phyloP scores from a whole-genome alignment of 1,140 invertebrate genomes.

The Propsilocerus akamusi region DNA sequence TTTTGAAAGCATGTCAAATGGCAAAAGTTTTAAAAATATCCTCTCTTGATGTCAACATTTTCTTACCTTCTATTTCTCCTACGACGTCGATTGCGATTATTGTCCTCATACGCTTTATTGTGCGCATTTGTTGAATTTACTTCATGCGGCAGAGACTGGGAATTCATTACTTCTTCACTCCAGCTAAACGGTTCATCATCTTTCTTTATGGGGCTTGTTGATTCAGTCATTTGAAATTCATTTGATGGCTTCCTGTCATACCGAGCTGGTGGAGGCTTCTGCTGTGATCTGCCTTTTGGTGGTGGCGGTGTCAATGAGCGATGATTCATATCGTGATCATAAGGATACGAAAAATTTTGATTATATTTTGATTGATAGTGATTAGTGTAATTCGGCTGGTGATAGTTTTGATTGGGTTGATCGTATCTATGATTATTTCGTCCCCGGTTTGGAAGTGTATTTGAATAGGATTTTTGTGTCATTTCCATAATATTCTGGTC shows the following conservation, averaged over 20 bases:
- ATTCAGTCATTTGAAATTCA: neutral
- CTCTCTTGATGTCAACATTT: no score
- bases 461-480: neutral
- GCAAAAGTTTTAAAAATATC: neutral
- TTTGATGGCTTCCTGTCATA: neutral
- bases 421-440: neutral
- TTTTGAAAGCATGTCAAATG: neutral
- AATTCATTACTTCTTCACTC: neutral
- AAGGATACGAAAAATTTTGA: neutral
- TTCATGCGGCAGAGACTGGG: neutral
- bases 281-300: neutral
- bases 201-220: neutral
- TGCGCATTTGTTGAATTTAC: neutral
- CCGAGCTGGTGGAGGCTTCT: neutral
- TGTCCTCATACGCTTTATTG: neutral
- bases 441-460: neutral
- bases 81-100: neutral
- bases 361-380: constrained; percentile 2
- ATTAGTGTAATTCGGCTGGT: neutral
- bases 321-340: neutral
- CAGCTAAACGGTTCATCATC: neutral
- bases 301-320: neutral
- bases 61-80: neutral
- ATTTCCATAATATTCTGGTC: neutral
- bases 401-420: neutral